Evolutionary conservation across 2,888 invertebrate genomes (phyloP).

Genomic region (Synergus itoensis): DNA sequence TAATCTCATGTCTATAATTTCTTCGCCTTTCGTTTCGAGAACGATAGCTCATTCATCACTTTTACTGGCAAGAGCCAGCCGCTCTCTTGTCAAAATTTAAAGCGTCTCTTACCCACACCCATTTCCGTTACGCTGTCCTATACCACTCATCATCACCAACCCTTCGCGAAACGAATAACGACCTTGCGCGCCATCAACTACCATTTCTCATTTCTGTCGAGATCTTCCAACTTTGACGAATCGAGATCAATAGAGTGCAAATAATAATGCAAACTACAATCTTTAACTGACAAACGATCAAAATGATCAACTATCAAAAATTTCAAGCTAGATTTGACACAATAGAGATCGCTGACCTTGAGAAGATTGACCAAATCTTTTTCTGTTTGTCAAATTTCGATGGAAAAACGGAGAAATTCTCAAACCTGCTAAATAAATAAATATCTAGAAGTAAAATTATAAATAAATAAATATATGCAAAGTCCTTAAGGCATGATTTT

Average conservation of each 20-base stretch:
- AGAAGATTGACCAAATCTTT: too few species aligned
- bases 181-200: conserved; percentile 17
- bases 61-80: conserved; percentile 53
- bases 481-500: too few species aligned
- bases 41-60: conserved; percentile 55
- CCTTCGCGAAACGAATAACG: conserved; percentile 21
- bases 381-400: too few species aligned
- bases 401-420: too few species aligned
- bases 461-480: too few species aligned
- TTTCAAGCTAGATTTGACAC: too few species aligned
- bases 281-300: too few species aligned
- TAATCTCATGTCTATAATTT: conserved; percentile 56
- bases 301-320: too few species aligned
- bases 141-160: conserved; percentile 24
- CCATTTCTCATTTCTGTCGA: conserved; percentile 29
- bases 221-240: conserved; percentile 25
- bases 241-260: conserved; percentile 18
- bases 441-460: too few species aligned
- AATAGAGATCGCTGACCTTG: too few species aligned
- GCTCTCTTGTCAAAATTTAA: conserved; percentile 37
- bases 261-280: neutral
- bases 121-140: conserved; percentile 22
- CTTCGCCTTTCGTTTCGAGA: conserved; percentile 53
- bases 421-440: too few species aligned
- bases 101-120: conserved; percentile 30